phyloP scores from a whole-genome alignment of 2,888 invertebrate species.

The Aspidapion aeneum region DNA sequence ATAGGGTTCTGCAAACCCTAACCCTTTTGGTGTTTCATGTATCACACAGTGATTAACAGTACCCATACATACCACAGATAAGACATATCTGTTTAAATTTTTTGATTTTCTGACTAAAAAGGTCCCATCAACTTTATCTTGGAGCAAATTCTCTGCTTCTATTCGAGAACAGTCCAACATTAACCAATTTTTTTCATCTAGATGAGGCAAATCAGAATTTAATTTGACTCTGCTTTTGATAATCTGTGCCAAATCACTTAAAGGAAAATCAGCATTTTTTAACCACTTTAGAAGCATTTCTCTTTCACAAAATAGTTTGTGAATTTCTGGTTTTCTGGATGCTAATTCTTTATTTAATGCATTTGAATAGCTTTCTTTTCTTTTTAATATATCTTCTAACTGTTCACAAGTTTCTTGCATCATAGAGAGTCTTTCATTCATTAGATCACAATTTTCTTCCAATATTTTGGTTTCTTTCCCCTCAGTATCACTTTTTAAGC shows the following conservation, averaged over 20 bases:
- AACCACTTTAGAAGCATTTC: constrained; percentile 82
- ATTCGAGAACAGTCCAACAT: constrained; percentile 71
- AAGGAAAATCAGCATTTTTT: constrained; percentile 68
- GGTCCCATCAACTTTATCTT: constrained; percentile 80
- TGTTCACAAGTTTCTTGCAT: constrained; percentile 73
- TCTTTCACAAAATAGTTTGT: constrained; percentile 70
- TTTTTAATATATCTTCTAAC: constrained; percentile 73
- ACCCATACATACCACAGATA: constrained; percentile 85
- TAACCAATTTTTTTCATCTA: constrained; percentile 75
- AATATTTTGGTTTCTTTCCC: constrained; percentile 79
- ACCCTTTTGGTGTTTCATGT: constrained; percentile 79
- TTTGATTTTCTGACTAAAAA: constrained; percentile 85
- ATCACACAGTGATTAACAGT: constrained; percentile 91
- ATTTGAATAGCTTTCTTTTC: constrained; percentile 73
- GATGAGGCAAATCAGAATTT: constrained; percentile 61
- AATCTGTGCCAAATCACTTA: constrained; percentile 66
- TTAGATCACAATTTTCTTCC: constrained; percentile 70
- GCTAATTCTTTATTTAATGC: constrained; percentile 86
- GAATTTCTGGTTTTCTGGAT: constrained; percentile 81
- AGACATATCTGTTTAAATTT: constrained; percentile 69
- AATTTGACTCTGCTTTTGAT: constrained; percentile 49
- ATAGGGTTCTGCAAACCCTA: constrained; percentile 92
- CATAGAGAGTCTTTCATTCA: constrained; percentile 66
- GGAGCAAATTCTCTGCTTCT: constrained; percentile 72
- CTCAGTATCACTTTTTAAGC: constrained; percentile 73